Conservation (phyloP, 2,888 invertebrate genomes). For the Tethea ocularis region DNA sequence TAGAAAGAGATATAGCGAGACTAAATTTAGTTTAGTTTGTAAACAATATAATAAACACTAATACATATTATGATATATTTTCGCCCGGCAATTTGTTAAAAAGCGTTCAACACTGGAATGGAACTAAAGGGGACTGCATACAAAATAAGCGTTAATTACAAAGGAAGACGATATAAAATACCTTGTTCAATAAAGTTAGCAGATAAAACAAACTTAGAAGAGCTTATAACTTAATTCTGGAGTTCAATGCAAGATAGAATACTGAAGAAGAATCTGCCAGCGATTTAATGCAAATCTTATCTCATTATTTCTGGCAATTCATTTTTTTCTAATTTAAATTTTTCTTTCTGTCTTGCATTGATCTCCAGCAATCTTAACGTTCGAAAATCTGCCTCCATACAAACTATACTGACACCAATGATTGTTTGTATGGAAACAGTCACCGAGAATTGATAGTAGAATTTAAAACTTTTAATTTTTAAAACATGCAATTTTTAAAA, state of each 20-base stretch:
- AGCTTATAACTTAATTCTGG: conserved; percentile 5
- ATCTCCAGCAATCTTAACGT: background rate
- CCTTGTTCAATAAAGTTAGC: background rate
- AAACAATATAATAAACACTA: too few species aligned
- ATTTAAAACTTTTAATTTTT: conserved; percentile 19
- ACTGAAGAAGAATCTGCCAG: background rate
- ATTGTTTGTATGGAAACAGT: conserved; percentile 9
- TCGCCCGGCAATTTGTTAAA: conserved; percentile 39
- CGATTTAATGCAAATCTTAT: too few species aligned
- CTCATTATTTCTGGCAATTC: too few species aligned
- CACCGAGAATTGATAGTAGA: conserved; percentile 24
- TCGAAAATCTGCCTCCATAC: conserved; percentile 17
- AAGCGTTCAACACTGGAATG: conserved; percentile 50
- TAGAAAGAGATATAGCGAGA: too few species aligned
- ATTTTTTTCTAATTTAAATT: too few species aligned
- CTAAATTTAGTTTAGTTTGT: too few species aligned
- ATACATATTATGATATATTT: conserved; percentile 32
- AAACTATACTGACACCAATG: conserved; percentile 17
- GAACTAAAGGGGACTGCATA: conserved; percentile 32
- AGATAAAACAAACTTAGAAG: conserved; percentile 14
- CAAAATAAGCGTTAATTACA: background rate
- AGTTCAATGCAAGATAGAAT: conserved; percentile 4
- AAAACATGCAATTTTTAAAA: too few species aligned
- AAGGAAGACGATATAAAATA: conserved; percentile 5
- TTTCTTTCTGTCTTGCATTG: background rate